Percentiles rank a stretch among this genome's conserved stretches.
Conservation (phyloP, 92 coral and sea anemone species). For the Parazoanthus swiftii region DNA sequence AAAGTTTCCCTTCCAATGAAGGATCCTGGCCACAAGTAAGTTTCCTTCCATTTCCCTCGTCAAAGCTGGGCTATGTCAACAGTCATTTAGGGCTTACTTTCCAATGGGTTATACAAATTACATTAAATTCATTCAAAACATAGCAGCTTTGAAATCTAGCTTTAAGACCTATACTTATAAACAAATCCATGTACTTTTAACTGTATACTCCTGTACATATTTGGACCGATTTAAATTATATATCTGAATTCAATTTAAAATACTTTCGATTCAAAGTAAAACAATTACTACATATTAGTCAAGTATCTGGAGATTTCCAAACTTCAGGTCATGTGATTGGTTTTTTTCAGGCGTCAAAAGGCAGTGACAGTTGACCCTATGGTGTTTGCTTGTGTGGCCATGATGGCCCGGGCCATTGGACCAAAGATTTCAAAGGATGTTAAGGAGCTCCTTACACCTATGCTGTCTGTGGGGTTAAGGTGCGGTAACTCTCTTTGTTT, state of each 20-base stretch:
- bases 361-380: constrained; percentile 94
- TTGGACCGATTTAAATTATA: no score
- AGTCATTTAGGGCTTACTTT: no score
- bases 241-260: no score
- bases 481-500: background rate
- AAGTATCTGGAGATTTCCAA: background rate
- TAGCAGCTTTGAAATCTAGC: no score
- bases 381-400: constrained; percentile 99
- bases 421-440: constrained; percentile 93
- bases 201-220: no score
- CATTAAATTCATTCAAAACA: no score
- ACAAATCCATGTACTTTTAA: no score
- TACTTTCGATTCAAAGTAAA: no score
- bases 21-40: constrained; percentile 94
- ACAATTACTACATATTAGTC: no score
- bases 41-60: background rate
- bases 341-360: constrained; percentile 74
- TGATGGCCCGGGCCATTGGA: constrained; percentile 97
- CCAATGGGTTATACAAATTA: no score
- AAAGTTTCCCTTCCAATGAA: constrained; percentile 88
- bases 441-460: constrained; percentile 89
- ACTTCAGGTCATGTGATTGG: background rate
- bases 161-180: no score
- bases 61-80: no score
- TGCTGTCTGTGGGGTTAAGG: constrained; percentile 97